Percentiles rank a stretch among this genome's conserved stretches.
phyloP scores from a whole-genome alignment of 2,113 vertebrate species.

The Pleuronectes platessa region DNA sequence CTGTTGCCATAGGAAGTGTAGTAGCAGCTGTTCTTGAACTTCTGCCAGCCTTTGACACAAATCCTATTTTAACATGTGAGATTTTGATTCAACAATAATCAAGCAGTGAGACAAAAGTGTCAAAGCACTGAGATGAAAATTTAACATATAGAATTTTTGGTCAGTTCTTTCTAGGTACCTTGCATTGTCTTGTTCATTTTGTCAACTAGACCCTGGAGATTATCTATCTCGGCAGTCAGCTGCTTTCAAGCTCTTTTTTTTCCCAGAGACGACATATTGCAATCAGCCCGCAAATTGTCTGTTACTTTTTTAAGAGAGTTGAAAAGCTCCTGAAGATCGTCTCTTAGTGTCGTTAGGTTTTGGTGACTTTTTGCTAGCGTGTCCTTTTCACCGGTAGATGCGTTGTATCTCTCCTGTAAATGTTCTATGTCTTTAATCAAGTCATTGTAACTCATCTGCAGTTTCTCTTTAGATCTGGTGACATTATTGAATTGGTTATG shows the following conservation, averaged over 20 bases:
- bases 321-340: conserved; percentile 11
- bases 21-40: conserved; percentile 62
- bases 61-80: conserved; percentile 31
- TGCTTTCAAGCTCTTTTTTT: conserved; percentile 30
- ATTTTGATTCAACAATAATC: neutral
- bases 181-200: conserved; percentile 20
- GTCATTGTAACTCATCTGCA: conserved; percentile 49
- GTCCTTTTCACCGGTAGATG: conserved; percentile 51
- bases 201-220: neutral
- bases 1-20: conserved; percentile 41
- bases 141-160: too few species aligned
- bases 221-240: conserved; percentile 50
- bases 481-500: conserved; percentile 61
- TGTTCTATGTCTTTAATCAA: conserved; percentile 47
- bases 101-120: neutral
- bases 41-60: conserved; percentile 58
- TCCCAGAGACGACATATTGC: neutral
- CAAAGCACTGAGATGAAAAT: neutral
- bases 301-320: neutral
- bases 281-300: conserved; percentile 19
- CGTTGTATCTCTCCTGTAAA: conserved; percentile 48
- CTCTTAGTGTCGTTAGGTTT: conserved; percentile 31
- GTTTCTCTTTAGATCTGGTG: conserved; percentile 40
- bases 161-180: conserved; percentile 29
- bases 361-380: conserved; percentile 35